Base-by-base conservation (phyloP, 2,113 vertebrate species). In the Blennius ocellaris region DNA sequence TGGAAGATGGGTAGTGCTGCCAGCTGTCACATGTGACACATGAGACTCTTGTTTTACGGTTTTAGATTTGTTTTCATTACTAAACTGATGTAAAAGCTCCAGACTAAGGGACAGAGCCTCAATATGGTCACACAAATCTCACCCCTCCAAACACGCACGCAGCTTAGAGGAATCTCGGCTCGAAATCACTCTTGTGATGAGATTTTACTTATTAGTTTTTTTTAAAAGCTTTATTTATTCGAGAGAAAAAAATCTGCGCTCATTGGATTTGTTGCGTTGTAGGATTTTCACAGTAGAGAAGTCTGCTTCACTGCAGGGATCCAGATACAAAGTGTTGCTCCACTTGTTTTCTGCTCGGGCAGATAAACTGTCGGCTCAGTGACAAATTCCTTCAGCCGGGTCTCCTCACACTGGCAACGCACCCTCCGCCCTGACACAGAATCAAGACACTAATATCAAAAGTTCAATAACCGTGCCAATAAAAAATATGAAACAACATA, bases 371-470 rank as follows among this genome's bases (percentile, higher is more conserved):
- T 82, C 84, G 69, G 68, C 21, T 69, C 43, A 1, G 80, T 87
- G 87, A 84, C 74, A 87, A 73, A 91, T 92, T 92, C 89, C 67
- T 86, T 67, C 47, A 57, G 73, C 47, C 43, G 49, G 1, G 64
- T 69, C 50, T 61, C 39, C 52, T 69, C 14, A 70, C 68, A 59
- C 59, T 39, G 73, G 51, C 21, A 45, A 57, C 56, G 37, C 67
- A 73, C 43, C 30, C 40, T 54, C 53, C 52, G 56, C 6, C 11
- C 41, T 64, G 39, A 38, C 70, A 63, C 54, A 63, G 51, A 5
- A 47, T 58, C 21, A 30, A 30, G 2, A 30, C 4, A 30, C 21
- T 30, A 30, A 30, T 30, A 30, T 30, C 21, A 30, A 30, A 30
- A 70, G 15, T 44, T 39, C 48, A 48, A 45, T 45, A 30, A 45